phyloP scores from a whole-genome alignment of 2,797 vertebrate species.

The Trematomus bernacchii region DNA sequence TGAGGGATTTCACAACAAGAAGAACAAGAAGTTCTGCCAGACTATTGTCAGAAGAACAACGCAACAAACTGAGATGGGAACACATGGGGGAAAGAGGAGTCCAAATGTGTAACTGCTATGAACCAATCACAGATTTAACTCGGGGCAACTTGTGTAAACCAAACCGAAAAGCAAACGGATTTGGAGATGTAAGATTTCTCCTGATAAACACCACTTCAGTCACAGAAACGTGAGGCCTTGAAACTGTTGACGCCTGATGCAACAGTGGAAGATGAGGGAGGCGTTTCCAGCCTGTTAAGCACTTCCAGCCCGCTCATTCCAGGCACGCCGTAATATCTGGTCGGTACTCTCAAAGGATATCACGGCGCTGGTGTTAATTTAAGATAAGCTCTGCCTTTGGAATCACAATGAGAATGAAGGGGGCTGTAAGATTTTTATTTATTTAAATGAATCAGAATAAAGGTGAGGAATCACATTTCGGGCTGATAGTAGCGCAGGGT shows the following conservation, averaged over 20 bases:
- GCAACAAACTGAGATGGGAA: no score
- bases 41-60: no score
- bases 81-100: no score
- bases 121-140: no score
- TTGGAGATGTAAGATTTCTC: neutral
- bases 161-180: neutral
- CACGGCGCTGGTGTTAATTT: constrained; percentile 67
- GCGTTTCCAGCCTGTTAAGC: constrained; percentile 28
- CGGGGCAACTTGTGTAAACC: no score
- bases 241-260: constrained; percentile 4
- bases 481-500: constrained; percentile 53
- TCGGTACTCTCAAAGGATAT: constrained; percentile 65
- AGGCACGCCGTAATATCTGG: constrained; percentile 63
- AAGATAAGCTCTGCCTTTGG: constrained; percentile 71
- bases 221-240: constrained; percentile 9
- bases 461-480: constrained; percentile 71
- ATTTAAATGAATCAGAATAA: constrained; percentile 56
- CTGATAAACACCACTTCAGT: constrained; percentile 19
- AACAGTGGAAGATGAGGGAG: constrained; percentile 15
- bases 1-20: no score
- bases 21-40: no score
- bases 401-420: constrained; percentile 73
- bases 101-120: no score
- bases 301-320: constrained; percentile 36
- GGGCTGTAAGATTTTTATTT: constrained; percentile 36